Base-by-base conservation (phyloP, 2,797 vertebrate genomes). In the Prunella strophiata region DNA sequence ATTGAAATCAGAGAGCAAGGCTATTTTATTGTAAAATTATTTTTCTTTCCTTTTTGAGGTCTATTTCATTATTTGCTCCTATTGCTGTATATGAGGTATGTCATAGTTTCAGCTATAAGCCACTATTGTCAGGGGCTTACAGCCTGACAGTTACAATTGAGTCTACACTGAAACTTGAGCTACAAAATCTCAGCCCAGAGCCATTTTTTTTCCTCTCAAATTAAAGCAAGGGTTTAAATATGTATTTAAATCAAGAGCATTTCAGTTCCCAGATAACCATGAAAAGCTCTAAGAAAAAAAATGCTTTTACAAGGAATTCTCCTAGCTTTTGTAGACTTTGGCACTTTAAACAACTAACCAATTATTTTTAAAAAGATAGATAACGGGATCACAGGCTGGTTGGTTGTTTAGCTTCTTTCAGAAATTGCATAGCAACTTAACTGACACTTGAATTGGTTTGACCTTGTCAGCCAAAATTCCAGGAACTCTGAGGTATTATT, bases 161-260 rank as follows among this genome's bases (percentile, higher is more conserved):
- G 57, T 84, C 90, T 66, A 16, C 7, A 22, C 61, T 94, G 87
- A 87, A 96, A 89, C 67, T 77, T 95, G 75, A 92, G 75, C 90
- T 78, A 57, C 58, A 85, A 63, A 91, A 91, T 94, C 88, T 94
- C 88, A 94, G 62, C 88, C 91, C 77, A 85, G 80, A 88, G 74
- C 85, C 54, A 42, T 88, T 50, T 61, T 48, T 87, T 66, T 61
- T 17, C 7, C 36, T 7, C 14, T 17, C 21, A 61, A 88, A 92
- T 88, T 95, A 84, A 92, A 93, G 68, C 73, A 90, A 76, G 34
- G 7, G 27, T 89, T 91, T 95, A 94, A 85, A 89, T 93, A 87
- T 66, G 43, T 91, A 55, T 91, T 93, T 90, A 82, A 81, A 91
- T 89, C 55, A 27, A 66, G 42, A 72, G 25, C 52, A 45, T 84